A percentile compares a stretch with the other conserved stretches of the same genome.
phyloP scores from a whole-genome alignment of 1,140 invertebrate genomes.

The Gerris buenoi region DNA sequence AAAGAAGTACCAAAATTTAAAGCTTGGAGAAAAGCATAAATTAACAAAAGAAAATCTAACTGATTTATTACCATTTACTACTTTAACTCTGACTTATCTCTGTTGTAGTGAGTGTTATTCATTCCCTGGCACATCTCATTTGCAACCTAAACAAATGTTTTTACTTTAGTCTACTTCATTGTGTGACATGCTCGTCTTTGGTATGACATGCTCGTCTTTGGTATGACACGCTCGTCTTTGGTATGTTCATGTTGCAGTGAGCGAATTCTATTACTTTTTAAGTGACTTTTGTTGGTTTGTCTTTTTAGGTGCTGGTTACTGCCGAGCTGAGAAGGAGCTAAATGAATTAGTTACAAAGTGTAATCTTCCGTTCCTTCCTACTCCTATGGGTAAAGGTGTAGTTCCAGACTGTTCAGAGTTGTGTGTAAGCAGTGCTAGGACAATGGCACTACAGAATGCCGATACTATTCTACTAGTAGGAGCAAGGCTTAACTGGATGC shows the following conservation, averaged over 20 bases:
- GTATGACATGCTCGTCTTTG: background rate
- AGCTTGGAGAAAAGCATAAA: too few relatives aligned
- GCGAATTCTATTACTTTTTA: too few relatives aligned
- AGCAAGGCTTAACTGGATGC: slow-evolving; percentile 90
- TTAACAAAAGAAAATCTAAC: too few relatives aligned
- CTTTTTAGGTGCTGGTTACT: slow-evolving; percentile 57
- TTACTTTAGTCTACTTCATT: slow-evolving; percentile 8
- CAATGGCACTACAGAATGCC: slow-evolving; percentile 65
- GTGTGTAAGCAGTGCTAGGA: slow-evolving; percentile 73
- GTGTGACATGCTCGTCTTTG: slow-evolving; percentile 2
- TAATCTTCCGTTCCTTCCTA: slow-evolving; percentile 76
- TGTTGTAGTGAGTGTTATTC: too few relatives aligned
- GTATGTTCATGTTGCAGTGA: too few relatives aligned
- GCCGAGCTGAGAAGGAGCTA: slow-evolving; percentile 53
- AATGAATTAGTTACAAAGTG: slow-evolving; percentile 50
- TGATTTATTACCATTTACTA: too few relatives aligned
- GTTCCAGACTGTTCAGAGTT: slow-evolving; percentile 60
- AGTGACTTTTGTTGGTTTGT: too few relatives aligned
- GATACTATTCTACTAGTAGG: slow-evolving; percentile 81
- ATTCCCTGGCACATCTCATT: too few relatives aligned
- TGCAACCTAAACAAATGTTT: too few relatives aligned
- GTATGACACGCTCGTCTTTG: background rate
- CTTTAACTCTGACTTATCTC: too few relatives aligned
- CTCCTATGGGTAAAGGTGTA: slow-evolving; percentile 94
- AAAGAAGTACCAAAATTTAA: too few relatives aligned